Evolutionary conservation across 2,113 vertebrate genomes (phyloP).

Genomic region (Typhlomys cinereus): DNA sequence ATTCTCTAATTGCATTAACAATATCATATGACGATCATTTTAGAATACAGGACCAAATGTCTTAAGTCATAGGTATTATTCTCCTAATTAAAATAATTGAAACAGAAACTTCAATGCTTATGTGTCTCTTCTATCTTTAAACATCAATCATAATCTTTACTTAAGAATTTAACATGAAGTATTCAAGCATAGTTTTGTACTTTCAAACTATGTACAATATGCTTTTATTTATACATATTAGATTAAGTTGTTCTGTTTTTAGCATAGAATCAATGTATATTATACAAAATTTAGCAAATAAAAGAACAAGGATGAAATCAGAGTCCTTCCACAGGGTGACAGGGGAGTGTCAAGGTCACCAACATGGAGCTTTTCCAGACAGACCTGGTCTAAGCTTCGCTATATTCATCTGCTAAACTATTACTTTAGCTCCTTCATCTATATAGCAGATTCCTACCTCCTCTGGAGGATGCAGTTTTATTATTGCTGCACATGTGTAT

Average conservation of each 20-base stretch:
- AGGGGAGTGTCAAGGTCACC: background rate
- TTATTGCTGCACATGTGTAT: too few species aligned
- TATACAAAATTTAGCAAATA: constrained; percentile 23
- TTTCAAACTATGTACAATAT: background rate
- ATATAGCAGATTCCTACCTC: background rate
- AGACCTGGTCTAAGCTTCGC: background rate
- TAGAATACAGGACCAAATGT: constrained; percentile 29
- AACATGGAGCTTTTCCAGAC: background rate
- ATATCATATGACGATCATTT: constrained; percentile 35
- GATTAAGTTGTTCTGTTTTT: background rate
- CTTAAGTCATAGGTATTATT: constrained; percentile 39
- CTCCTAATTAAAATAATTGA: constrained; percentile 51
- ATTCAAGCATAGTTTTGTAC: background rate
- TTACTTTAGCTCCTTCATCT: background rate
- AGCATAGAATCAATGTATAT: background rate
- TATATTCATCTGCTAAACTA: background rate
- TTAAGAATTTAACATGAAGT: background rate
- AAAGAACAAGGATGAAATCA: background rate
- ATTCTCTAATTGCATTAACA: background rate
- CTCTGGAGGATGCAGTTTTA: too few species aligned
- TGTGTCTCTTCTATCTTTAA: background rate
- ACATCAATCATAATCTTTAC: constrained; percentile 6
- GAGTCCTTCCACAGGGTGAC: background rate
- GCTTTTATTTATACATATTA: constrained; percentile 21
- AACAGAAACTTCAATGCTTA: constrained; percentile 27